Conservation (phyloP, 2,797 vertebrate species). For the Podarcis lilfordi region DNA sequence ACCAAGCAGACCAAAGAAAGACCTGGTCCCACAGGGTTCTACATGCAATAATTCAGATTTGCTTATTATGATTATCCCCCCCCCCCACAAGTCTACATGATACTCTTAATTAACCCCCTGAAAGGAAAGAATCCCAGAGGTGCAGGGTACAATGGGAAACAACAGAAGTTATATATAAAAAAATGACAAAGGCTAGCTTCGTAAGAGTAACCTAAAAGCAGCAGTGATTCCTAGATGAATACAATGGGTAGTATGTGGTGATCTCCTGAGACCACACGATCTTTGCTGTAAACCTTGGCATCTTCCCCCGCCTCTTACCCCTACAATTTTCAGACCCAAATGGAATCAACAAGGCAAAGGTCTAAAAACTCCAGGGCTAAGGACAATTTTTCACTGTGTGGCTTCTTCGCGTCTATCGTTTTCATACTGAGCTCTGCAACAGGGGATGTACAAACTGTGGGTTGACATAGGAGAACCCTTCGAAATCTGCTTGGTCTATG, state of each 20-base stretch:
- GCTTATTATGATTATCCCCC: neutral
- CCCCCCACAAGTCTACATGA: neutral
- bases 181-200: slow-evolving; percentile 64
- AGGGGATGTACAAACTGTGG: slow-evolving; percentile 90
- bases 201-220: slow-evolving; percentile 48
- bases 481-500: slow-evolving; percentile 97
- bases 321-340: slow-evolving; percentile 73
- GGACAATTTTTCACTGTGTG: slow-evolving; percentile 37
- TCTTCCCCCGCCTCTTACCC: slow-evolving; percentile 49
- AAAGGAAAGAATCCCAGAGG: slow-evolving; percentile 39
- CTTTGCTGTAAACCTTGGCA: slow-evolving; percentile 59
- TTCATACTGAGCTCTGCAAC: slow-evolving; percentile 89
- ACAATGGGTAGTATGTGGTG: slow-evolving; percentile 48
- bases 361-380: slow-evolving; percentile 75
- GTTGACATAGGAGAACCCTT: slow-evolving; percentile 96
- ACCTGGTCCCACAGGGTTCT: neutral
- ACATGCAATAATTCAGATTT: neutral
- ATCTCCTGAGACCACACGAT: slow-evolving; percentile 48
- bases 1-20: rapidly evolving
- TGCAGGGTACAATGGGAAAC: slow-evolving; percentile 61
- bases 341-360: slow-evolving; percentile 65
- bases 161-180: slow-evolving; percentile 53
- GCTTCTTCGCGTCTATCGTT: slow-evolving; percentile 45
- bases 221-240: slow-evolving; percentile 52
- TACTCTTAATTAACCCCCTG: slow-evolving; percentile 34